Percentiles rank a stretch among this genome's conserved stretches.
Evolutionary conservation across 1,140 invertebrate genomes (phyloP).

Genomic region (Archivesica marissinica): DNA sequence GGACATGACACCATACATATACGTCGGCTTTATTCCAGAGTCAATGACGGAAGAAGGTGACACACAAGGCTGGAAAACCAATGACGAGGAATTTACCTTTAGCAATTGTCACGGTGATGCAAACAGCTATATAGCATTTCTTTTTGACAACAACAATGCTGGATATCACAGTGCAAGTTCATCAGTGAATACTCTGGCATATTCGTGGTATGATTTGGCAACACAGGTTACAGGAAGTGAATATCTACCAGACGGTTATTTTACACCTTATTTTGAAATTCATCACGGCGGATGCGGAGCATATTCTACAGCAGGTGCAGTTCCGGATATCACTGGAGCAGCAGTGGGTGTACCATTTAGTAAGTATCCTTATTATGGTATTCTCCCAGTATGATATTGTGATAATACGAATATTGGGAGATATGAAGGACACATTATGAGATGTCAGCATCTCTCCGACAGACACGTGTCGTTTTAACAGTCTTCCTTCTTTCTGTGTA

Average conservation of each 20-base stretch:
- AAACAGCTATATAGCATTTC: slow-evolving; percentile 34
- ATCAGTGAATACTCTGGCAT: background rate
- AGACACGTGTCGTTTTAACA: too few relatives aligned
- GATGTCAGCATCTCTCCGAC: too few relatives aligned
- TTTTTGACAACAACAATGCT: background rate
- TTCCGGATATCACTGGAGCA: slow-evolving; percentile 3
- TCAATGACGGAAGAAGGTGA: background rate
- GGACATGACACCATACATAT: slow-evolving; percentile 38
- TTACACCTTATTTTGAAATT: slow-evolving; percentile 49
- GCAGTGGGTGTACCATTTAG: slow-evolving; percentile 33
- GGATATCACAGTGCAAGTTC: background rate
- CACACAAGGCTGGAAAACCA: slow-evolving; percentile 14
- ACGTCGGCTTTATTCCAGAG: slow-evolving; percentile 24
- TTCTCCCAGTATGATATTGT: too few relatives aligned
- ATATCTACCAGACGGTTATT: slow-evolving; percentile 36
- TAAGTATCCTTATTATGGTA: too few relatives aligned
- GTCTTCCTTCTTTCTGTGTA: too few relatives aligned
- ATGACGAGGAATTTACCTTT: slow-evolving; percentile 35
- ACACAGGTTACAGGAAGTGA: background rate
- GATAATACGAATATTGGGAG: too few relatives aligned
- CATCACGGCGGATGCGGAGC: slow-evolving; percentile 55
- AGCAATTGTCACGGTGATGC: slow-evolving; percentile 45
- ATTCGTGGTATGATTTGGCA: slow-evolving; percentile 4
- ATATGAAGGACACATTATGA: too few relatives aligned
- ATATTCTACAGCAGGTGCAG: background rate